Conservation (phyloP, 2,113 vertebrate species). For the Phylloscopus trochiloides region DNA sequence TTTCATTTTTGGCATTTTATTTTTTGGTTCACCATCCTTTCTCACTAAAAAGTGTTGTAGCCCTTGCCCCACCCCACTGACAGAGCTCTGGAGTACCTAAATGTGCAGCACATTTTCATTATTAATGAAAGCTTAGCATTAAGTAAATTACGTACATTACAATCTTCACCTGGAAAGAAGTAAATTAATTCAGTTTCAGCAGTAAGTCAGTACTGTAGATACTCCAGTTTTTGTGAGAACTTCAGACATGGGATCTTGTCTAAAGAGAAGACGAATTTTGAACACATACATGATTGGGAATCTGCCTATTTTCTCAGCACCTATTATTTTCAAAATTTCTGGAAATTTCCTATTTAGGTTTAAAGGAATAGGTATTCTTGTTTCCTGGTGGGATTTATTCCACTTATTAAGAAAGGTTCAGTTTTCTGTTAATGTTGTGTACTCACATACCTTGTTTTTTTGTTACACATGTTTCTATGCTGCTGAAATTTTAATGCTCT, state of each 20-base stretch:
- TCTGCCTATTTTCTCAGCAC: background rate
- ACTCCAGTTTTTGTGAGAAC: background rate
- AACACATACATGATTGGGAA: background rate
- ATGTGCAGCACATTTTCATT: background rate
- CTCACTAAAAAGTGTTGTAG: background rate
- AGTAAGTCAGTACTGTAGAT: background rate
- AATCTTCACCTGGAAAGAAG: background rate
- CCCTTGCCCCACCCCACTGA: accelerated
- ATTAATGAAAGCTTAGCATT: background rate
- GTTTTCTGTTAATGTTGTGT: background rate
- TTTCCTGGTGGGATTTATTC: background rate
- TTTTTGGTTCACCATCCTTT: background rate
- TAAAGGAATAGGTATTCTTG: background rate
- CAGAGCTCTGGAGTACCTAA: background rate
- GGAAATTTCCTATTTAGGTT: background rate
- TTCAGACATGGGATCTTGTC: background rate
- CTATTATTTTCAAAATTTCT: background rate
- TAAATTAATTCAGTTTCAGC: background rate
- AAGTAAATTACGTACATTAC: background rate
- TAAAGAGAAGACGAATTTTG: background rate
- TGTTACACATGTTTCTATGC: background rate
- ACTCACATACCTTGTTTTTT: background rate
- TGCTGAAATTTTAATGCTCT: background rate
- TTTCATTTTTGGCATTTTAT: background rate
- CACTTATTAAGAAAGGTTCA: background rate